phyloP scores from a whole-genome alignment of 2,113 vertebrate genomes.

The cattle (Bos taurus) region DNA sequence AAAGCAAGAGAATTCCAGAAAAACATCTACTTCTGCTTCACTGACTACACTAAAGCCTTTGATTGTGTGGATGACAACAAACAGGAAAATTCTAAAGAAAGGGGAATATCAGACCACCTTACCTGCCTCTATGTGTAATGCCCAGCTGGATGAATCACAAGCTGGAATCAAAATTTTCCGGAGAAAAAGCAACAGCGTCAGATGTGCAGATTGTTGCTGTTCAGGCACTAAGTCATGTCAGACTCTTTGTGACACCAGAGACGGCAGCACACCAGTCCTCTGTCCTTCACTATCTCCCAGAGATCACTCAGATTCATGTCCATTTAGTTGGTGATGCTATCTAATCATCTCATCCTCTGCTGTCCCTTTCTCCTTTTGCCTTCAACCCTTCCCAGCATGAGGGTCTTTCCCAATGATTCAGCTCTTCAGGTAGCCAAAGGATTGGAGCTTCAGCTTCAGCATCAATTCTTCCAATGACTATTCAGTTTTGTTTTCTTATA shows the following conservation, averaged over 20 bases:
- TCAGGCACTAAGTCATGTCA: not conserved
- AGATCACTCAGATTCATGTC: not conserved
- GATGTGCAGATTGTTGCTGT: not conserved
- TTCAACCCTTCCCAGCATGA: not conserved
- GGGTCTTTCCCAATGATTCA: not conserved
- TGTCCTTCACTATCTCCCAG: not conserved
- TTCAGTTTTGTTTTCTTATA: not conserved
- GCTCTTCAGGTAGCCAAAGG: not conserved
- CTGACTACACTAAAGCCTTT: not conserved
- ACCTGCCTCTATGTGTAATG: not conserved
- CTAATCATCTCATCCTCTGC: not conserved
- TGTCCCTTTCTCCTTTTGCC: not conserved
- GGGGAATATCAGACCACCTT: not conserved
- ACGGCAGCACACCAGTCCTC: not conserved
- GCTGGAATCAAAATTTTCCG: not conserved
- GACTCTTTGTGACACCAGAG: not conserved
- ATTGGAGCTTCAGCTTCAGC: not conserved
- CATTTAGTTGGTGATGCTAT: not conserved
- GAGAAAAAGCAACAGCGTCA: not conserved
- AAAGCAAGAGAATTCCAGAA: not conserved
- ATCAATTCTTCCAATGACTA: not conserved
- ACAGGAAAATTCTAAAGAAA: not conserved
- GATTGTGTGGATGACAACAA: not conserved
- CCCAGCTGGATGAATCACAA: not conserved
- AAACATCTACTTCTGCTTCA: not conserved